phyloP scores from a whole-genome alignment of 2,113 vertebrate species.

The Pithys albifrons region DNA sequence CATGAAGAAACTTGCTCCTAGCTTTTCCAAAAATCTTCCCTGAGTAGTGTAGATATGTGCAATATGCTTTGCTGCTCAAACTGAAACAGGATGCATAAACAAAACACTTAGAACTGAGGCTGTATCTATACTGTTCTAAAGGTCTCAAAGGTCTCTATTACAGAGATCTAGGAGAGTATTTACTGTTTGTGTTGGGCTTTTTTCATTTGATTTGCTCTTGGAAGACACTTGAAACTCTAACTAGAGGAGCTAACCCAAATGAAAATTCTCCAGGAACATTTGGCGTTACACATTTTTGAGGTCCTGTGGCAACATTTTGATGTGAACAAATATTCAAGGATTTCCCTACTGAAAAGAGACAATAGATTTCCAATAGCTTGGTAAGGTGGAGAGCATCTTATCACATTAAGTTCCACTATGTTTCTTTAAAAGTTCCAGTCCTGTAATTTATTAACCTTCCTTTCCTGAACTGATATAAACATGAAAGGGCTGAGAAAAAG shows the following conservation, averaged over 20 bases:
- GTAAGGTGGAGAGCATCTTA: not conserved
- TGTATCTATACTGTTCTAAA: not conserved
- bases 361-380: not conserved
- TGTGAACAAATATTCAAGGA: not conserved
- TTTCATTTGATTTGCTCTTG: not conserved
- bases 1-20: not conserved
- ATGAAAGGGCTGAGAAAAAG: not conserved
- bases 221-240: not conserved
- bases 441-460: not conserved
- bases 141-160: not conserved
- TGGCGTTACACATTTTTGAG: not conserved
- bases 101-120: not conserved
- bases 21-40: not conserved
- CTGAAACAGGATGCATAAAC: not conserved
- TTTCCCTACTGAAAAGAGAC: not conserved
- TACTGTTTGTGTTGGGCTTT: fast-evolving
- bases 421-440: not conserved
- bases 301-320: not conserved
- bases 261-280: not conserved
- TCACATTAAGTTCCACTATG: not conserved
- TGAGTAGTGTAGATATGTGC: not conserved
- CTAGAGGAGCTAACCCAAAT: not conserved
- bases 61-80: not conserved
- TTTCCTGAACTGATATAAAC: not conserved
- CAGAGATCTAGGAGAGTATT: not conserved